These are phyloP conservation scores for Rostratula benghalensis DNA, from an alignment of 2,113 vertebrate species.

Conservation along the genomic window DNA sequence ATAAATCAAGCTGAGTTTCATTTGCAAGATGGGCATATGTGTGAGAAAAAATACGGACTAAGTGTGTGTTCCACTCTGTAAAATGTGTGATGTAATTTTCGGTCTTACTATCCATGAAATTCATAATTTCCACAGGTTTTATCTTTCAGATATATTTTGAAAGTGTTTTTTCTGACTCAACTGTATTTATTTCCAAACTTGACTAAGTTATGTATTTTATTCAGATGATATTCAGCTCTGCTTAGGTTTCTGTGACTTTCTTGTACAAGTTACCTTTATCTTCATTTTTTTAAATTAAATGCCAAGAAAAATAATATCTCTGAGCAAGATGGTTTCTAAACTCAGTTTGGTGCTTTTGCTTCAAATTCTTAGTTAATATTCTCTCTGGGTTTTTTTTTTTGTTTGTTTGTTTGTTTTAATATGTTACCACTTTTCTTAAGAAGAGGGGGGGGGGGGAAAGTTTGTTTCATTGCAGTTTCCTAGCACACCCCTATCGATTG, in stretches of 20 bases:
- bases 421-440: not conserved
- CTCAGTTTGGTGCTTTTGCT: not conserved
- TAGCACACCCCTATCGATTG: not conserved
- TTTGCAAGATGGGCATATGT: not conserved
- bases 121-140: not conserved
- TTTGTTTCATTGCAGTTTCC: not conserved
- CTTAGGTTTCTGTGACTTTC: not conserved
- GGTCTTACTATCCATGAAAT: not conserved
- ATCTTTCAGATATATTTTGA: not conserved
- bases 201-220: not conserved
- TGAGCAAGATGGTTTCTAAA: not conserved
- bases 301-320: not conserved
- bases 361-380: not conserved
- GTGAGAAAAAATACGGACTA: not conserved
- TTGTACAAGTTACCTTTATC: not conserved
- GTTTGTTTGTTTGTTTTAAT: not conserved
- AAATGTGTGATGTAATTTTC: not conserved
- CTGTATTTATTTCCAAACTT: not conserved
- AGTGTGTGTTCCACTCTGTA: not conserved
- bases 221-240: not conserved
- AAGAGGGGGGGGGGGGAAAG: not conserved
- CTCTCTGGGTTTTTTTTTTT: too few species aligned
- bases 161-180: not conserved
- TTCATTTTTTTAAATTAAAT: not conserved
- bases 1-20: not conserved